A percentile compares a stretch with the other conserved stretches of the same genome.
phyloP scores from a whole-genome alignment of 92 coral and sea anemone species.

The Palythoa grandiflora region DNA sequence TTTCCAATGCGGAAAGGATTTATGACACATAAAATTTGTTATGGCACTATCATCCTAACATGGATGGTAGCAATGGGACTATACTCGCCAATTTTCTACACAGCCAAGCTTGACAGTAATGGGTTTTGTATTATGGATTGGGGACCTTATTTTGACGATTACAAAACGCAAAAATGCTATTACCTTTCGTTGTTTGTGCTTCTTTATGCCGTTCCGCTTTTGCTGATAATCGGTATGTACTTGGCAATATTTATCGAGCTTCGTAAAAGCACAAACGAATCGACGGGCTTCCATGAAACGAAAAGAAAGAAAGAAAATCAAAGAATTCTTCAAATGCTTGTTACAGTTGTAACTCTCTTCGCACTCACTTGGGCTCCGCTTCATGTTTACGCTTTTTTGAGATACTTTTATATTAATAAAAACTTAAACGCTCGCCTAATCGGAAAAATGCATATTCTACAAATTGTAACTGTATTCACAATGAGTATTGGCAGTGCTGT shows the following conservation, averaged over 20 bases:
- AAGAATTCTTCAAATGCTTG: conserved; percentile 28
- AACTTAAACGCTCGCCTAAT: not conserved
- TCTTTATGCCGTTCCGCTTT: conserved; percentile 16
- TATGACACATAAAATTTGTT: conserved; percentile 5
- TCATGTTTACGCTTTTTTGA: conserved; percentile 25
- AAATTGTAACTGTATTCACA: conserved; percentile 23
- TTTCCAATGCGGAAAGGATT: conserved; percentile 31
- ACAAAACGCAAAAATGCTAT: conserved; percentile 27
- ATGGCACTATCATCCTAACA: not conserved
- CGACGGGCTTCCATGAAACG: not conserved
- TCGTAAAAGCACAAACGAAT: not conserved
- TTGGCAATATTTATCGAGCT: conserved; percentile 32
- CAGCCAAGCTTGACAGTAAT: not conserved
- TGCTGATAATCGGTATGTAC: not conserved
- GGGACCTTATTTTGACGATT: conserved; percentile 31
- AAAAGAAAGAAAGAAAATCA: conserved; percentile 33
- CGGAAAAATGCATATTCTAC: not conserved
- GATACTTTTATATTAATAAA: not conserved
- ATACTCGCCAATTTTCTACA: conserved; percentile 27
- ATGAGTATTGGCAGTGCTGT: conserved; percentile 29
- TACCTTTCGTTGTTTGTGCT: conserved; percentile 30
- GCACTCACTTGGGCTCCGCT: conserved; percentile 42
- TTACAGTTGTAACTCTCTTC: conserved; percentile 23
- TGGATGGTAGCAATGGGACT: conserved; percentile 22
- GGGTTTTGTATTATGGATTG: conserved; percentile 29